Evolutionary conservation across 2,888 invertebrate genomes (phyloP).

Genomic region (Caenorhabditis sp.): DNA sequence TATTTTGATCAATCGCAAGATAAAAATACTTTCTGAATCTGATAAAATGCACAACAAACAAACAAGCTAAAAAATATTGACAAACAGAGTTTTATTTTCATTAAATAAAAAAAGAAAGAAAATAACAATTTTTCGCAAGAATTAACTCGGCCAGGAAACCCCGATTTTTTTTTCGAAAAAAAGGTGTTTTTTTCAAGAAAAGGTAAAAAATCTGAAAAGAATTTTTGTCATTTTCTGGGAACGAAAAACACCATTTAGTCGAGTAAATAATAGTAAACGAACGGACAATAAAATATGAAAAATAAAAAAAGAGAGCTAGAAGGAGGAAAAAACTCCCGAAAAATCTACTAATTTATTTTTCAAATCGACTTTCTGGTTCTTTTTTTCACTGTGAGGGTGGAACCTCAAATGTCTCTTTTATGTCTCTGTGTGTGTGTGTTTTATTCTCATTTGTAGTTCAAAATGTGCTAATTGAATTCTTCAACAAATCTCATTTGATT

Average conservation of each 20-base stretch:
- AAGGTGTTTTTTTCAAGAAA: neutral
- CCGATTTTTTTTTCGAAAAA: neutral
- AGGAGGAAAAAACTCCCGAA: neutral
- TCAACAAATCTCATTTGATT: neutral
- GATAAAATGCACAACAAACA: too few species aligned
- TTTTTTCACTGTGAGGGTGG: too few species aligned
- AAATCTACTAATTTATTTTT: constrained; percentile 10
- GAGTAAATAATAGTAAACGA: neutral
- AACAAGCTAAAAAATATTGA: too few species aligned
- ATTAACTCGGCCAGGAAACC: too few species aligned
- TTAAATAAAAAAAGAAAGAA: too few species aligned
- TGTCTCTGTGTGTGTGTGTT: too few species aligned
- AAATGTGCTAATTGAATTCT: neutral
- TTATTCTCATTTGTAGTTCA: neutral
- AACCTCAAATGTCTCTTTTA: too few species aligned
- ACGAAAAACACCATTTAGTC: neutral
- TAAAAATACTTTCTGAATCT: too few species aligned
- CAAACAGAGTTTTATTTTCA: too few species aligned
- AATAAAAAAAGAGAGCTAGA: constrained; percentile 26
- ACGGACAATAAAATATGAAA: constrained; percentile 33
- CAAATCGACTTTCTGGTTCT: neutral
- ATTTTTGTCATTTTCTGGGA: neutral
- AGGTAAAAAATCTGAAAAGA: constrained; percentile 1
- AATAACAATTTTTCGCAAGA: too few species aligned
- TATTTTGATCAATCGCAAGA: too few species aligned